A percentile compares a stretch with the other conserved stretches of the same genome.
phyloP scores from a whole-genome alignment of 2,888 invertebrate genomes.

The Seladonia tumulorum region DNA sequence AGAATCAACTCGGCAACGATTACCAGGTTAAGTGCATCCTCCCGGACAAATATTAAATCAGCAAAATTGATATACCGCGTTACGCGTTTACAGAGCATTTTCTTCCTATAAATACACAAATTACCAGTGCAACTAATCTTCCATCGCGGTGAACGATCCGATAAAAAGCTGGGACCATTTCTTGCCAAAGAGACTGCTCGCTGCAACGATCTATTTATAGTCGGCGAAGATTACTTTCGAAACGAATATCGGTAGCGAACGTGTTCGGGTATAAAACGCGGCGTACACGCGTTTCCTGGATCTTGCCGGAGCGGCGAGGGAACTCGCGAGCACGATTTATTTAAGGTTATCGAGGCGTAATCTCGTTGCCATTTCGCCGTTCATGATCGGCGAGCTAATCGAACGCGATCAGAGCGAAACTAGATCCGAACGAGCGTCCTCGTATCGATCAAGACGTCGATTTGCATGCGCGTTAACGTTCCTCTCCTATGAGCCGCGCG shows the following conservation, averaged over 20 bases:
- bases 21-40: not conserved
- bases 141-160: not conserved
- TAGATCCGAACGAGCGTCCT: slow-evolving; percentile 53
- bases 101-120: not conserved
- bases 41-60: not conserved
- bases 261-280: slow-evolving; percentile 8
- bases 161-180: not conserved
- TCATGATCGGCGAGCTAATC: slow-evolving; percentile 55
- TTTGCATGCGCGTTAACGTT: slow-evolving; percentile 58
- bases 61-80: not conserved
- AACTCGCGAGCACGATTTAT: slow-evolving; percentile 7
- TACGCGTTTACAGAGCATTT: not conserved
- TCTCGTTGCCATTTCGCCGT: slow-evolving; percentile 41
- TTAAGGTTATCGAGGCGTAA: slow-evolving; percentile 47
- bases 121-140: not conserved
- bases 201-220: not conserved
- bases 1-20: not conserved
- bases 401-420: slow-evolving; percentile 57
- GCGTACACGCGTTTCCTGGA: slow-evolving; percentile 43
- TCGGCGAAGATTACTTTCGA: slow-evolving; percentile 12
- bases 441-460: slow-evolving; percentile 62
- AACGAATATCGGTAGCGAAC: slow-evolving; percentile 14
- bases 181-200: not conserved
- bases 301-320: slow-evolving; percentile 16
- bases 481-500: not conserved